Percentiles rank a stretch among this genome's conserved stretches.
Evolutionary conservation across 2,888 invertebrate genomes (phyloP).

Genomic region (Apoda limacodes): DNA sequence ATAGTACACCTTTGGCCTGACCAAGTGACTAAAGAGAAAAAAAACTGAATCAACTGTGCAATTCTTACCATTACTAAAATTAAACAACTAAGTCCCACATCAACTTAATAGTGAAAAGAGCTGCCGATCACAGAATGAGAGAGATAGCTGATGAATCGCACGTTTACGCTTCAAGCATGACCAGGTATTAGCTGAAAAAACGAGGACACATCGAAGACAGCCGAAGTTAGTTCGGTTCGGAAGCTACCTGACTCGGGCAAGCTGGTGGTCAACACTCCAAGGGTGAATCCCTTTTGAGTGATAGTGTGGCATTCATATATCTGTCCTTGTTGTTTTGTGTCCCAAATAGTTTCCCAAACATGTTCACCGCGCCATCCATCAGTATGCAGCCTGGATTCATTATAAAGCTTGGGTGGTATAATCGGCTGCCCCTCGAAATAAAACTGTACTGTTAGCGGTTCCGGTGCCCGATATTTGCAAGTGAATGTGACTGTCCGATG

Average conservation of each 20-base stretch:
- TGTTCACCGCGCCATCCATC: conserved; percentile 51
- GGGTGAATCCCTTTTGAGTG: conserved; percentile 38
- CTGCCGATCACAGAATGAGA: no score
- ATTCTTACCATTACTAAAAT: no score
- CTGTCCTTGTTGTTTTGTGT: conserved; percentile 32
- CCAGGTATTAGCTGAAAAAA: no score
- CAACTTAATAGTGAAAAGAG: no score
- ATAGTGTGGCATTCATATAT: conserved; percentile 50
- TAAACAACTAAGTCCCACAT: no score
- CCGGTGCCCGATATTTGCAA: conserved; percentile 54
- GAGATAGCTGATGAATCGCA: no score
- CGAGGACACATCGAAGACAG: no score
- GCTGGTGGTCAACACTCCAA: conserved; percentile 47
- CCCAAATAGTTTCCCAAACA: conserved; percentile 38
- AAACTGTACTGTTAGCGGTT: conserved; percentile 49
- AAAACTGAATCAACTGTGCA: no score
- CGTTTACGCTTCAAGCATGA: no score
- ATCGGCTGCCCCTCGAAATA: conserved; percentile 37
- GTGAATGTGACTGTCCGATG: conserved; percentile 36
- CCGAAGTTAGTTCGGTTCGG: no score
- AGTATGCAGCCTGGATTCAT: conserved; percentile 32
- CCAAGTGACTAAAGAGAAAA: no score
- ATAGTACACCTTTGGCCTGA: no score
- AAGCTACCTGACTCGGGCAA: conserved; percentile 40
- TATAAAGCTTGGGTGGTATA: conserved; percentile 30